Conservation (phyloP, 2,113 vertebrate genomes). For the Platycercus adscitus region DNA sequence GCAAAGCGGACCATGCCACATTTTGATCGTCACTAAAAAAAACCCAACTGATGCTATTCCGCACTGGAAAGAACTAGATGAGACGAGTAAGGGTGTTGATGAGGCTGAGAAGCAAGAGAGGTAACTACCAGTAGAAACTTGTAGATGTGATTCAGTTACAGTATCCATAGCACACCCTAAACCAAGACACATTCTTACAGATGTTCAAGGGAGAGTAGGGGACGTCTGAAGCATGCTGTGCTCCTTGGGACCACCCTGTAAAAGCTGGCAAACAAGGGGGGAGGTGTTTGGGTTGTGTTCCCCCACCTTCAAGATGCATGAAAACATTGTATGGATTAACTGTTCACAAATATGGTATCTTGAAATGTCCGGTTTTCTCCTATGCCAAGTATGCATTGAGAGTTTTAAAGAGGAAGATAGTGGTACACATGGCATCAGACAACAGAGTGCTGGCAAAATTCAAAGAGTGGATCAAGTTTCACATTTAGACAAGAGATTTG, state of each 20-base stretch:
- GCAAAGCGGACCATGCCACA: constrained; percentile 52
- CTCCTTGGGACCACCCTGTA: not conserved
- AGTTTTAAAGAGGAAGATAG: not conserved
- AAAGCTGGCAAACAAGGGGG: not conserved
- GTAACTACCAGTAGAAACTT: not conserved
- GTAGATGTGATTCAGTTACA: not conserved
- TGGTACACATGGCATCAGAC: not conserved
- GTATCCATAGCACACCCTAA: not conserved
- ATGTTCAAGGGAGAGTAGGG: not conserved
- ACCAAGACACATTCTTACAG: not conserved
- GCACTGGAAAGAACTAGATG: not conserved
- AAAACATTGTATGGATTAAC: not conserved
- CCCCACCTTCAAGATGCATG: not conserved
- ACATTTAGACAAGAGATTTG: not conserved
- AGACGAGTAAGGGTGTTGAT: not conserved
- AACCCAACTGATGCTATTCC: constrained; percentile 8
- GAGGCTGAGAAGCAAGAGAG: not conserved
- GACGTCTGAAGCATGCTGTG: not conserved
- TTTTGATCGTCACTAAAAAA: constrained; percentile 61
- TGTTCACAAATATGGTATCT: not conserved
- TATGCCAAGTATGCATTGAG: not conserved
- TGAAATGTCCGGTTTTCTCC: not conserved
- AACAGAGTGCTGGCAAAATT: not conserved
- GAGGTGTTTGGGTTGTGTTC: not conserved
- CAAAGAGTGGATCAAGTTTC: not conserved